These are phyloP conservation scores for Bos javanicus DNA, from an alignment of 2,113 vertebrate species.

Conservation along the genomic window DNA sequence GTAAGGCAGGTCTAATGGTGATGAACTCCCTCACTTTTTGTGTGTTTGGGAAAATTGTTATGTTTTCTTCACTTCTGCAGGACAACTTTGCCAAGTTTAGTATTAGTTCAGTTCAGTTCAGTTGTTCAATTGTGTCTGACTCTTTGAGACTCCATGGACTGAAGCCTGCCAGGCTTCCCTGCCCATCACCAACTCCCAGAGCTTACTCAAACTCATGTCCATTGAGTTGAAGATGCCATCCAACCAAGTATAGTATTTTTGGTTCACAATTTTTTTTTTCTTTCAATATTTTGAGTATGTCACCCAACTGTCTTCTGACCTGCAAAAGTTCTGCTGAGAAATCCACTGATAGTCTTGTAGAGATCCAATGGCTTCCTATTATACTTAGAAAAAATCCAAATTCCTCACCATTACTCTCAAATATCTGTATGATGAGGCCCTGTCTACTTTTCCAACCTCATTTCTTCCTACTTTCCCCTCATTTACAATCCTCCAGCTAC, in stretches of 20 bases:
- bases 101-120: background rate
- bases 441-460: background rate
- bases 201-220: background rate
- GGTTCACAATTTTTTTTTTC: background rate
- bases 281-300: background rate
- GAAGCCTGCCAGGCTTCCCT: background rate
- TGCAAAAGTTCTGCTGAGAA: background rate
- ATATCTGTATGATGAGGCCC: background rate
- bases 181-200: background rate
- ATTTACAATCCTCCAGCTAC: background rate
- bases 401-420: background rate
- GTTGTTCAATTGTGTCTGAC: fast-evolving
- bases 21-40: background rate
- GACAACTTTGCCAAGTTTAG: background rate
- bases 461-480: background rate
- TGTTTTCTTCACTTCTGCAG: background rate
- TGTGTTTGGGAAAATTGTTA: background rate
- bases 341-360: background rate
- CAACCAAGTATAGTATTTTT: background rate
- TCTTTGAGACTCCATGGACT: background rate
- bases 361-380: background rate
- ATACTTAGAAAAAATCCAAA: background rate
- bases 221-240: fast-evolving
- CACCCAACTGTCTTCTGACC: background rate
- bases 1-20: background rate